A percentile compares a stretch with the other conserved stretches of the same genome.
Evolutionary conservation across 2,888 invertebrate species (phyloP).

Genomic region (Synanthedon andrenaeformis): DNA sequence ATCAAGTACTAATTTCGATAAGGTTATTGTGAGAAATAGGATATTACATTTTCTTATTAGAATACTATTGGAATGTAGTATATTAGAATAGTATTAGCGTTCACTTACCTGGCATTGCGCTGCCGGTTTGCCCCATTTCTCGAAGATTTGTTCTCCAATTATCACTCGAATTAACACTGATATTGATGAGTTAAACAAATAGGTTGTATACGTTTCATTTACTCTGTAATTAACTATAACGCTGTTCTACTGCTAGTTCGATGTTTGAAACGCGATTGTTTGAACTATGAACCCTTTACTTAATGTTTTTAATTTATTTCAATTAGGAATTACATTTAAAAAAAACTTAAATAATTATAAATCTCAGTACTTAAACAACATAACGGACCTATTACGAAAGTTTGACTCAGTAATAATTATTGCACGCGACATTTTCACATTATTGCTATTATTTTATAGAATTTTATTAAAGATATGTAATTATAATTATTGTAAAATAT

Average conservation of each 20-base stretch:
- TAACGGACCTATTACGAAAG: too few relatives aligned
- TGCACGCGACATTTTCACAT: conserved; percentile 18
- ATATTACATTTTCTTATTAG: conserved; percentile 12
- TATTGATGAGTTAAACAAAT: conserved; percentile 20
- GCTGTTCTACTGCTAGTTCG: conserved; percentile 16
- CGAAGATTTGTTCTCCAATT: conserved; percentile 8
- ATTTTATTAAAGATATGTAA: background rate
- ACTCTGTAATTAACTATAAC: conserved; percentile 8
- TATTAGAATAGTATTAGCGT: background rate
- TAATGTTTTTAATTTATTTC: conserved; percentile 14
- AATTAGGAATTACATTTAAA: too few relatives aligned
- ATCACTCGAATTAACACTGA: conserved; percentile 16
- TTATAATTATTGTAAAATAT: too few relatives aligned
- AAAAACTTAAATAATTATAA: too few relatives aligned
- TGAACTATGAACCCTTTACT: conserved; percentile 39
- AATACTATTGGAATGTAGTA: conserved; percentile 10
- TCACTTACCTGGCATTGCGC: conserved; percentile 56
- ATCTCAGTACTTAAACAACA: too few relatives aligned
- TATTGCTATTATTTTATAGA: conserved; percentile 15
- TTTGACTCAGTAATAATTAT: conserved; percentile 11
- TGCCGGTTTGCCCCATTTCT: conserved; percentile 56
- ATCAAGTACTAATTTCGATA: too few relatives aligned
- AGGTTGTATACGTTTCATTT: conserved; percentile 15
- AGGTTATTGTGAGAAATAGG: too few relatives aligned
- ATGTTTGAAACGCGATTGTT: conserved; percentile 13